Base-by-base conservation (phyloP, 2,797 vertebrate species). In the Parauchenoglanis ngamensis region DNA sequence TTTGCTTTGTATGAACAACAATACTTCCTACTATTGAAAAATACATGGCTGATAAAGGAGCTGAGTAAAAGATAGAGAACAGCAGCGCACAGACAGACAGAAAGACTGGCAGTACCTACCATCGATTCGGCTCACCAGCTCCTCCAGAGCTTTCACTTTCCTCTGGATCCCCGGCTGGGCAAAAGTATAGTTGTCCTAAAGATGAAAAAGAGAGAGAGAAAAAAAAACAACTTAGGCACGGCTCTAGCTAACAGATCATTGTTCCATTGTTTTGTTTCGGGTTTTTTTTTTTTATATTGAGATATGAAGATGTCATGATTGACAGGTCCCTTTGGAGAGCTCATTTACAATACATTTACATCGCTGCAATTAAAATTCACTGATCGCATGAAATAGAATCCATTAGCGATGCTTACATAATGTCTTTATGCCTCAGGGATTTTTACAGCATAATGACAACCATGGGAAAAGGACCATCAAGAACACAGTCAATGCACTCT, bases 81-180 rank as follows among this genome's bases (percentile, higher is more conserved):
- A 88, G 72, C 21, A 31, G 28, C 40, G 31, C 25, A 83, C 35
- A 84, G 49, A 87, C 54, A 35, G 10, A 86, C 49, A 83, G 46
- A 54, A 40, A 86, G 76, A 82, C 83, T 87, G 90, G 91, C 88
- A 89, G 92, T 68, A 92, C 97, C 96, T 92, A 99, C 98, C 98
- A 89, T 99, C 97, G 23, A 99, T 99, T 85, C 98, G 96, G 94
- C 97, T 97, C 94, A 99, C 97, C 75, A 99, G 96, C 87, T 98
- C 97, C 88, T 98, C 97, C 91, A 99, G 83, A 93, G 97, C 96
- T 91, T 96, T 97, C 90, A 99, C 98, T 94, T 99, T 99, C 94
- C 93, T 97, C 89, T 99, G 98, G 93, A 99, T 99, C 85, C 98
- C 98, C 15, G 98, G 98, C 91, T 99, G 98, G 85, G 98, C 98